Evolutionary conservation across 1,140 invertebrate species (phyloP).

Genomic region (Melipona quadrifasciata): DNA sequence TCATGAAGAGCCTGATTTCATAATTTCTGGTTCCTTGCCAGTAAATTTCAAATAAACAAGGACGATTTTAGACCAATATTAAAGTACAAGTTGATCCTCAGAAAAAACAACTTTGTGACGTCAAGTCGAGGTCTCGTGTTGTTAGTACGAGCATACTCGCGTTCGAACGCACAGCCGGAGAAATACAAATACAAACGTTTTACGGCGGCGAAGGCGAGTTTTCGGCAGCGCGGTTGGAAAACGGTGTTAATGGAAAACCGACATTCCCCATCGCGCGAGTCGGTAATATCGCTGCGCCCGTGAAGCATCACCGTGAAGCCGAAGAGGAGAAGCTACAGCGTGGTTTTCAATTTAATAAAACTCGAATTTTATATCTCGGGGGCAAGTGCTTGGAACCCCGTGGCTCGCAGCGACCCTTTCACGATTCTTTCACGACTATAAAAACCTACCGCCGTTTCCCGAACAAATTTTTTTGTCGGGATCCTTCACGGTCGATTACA

Average conservation of each 20-base stretch:
- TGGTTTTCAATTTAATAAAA: slow-evolving; percentile 32
- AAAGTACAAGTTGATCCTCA: too few relatives aligned
- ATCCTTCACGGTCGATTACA: background rate
- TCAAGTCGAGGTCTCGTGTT: background rate
- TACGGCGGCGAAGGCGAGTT: background rate
- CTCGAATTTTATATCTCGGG: slow-evolving; percentile 22
- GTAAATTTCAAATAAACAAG: too few relatives aligned
- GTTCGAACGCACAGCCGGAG: too few relatives aligned
- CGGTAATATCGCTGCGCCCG: slow-evolving; percentile 20
- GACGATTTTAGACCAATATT: too few relatives aligned
- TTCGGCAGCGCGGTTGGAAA: background rate
- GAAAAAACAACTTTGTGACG: background rate
- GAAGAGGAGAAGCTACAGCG: slow-evolving; percentile 4
- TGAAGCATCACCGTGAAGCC: background rate
- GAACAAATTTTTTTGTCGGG: background rate
- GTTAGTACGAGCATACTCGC: background rate
- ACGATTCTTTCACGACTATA: slow-evolving; percentile 7
- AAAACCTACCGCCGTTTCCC: background rate
- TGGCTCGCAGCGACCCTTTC: background rate
- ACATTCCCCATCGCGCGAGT: slow-evolving; percentile 2
- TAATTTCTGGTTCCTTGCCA: too few relatives aligned
- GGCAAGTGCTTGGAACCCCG: slow-evolving; percentile 3
- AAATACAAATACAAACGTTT: slow-evolving; percentile 11
- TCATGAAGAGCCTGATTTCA: too few relatives aligned
- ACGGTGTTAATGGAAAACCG: slow-evolving; percentile 42